Evolutionary conservation across 2,888 invertebrate genomes (phyloP).

Genomic region (Chesias legatella): DNA sequence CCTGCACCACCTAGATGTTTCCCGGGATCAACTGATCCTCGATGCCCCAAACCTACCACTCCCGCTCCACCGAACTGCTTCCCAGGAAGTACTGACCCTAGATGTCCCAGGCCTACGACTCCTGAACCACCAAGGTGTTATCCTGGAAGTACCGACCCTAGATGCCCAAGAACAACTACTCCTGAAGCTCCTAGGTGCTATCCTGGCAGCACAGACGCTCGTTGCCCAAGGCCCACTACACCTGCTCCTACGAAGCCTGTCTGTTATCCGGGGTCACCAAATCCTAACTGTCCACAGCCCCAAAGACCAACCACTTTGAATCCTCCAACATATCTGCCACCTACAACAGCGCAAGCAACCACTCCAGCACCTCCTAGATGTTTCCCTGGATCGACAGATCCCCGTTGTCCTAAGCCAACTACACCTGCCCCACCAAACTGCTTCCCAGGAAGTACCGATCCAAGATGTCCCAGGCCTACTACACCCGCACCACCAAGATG

Average conservation of each 20-base stretch:
- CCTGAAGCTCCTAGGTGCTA: constrained; percentile 29
- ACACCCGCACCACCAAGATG: constrained; percentile 33
- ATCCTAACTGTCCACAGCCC: constrained; percentile 41
- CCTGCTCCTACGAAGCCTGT: constrained; percentile 1
- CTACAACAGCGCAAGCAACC: constrained; percentile 2
- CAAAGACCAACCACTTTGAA: constrained; percentile 29
- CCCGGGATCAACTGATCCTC: constrained; percentile 31
- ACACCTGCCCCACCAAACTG: constrained; percentile 39
- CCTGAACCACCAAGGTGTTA: constrained; percentile 31
- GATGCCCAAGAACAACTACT: constrained; percentile 35
- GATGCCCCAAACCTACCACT: constrained; percentile 38
- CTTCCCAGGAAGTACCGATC: constrained; percentile 45
- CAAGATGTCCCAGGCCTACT: constrained; percentile 43
- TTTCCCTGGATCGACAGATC: neutral
- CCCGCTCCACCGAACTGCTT: constrained; percentile 33
- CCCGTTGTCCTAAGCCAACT: constrained; percentile 28
- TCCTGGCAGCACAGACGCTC: constrained; percentile 44
- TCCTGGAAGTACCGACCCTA: constrained; percentile 33
- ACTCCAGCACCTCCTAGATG: too few relatives aligned
- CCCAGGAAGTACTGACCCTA: constrained; percentile 37
- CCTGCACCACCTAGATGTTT: constrained; percentile 35
- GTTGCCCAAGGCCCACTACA: constrained; percentile 37
- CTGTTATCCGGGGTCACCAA: constrained; percentile 36
- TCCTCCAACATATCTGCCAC: constrained; percentile 34
- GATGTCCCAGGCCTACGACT: constrained; percentile 42